These are phyloP conservation scores for Poeciliopsis gracilis DNA, from an alignment of 2,797 vertebrate genomes.

Conservation along the genomic window DNA sequence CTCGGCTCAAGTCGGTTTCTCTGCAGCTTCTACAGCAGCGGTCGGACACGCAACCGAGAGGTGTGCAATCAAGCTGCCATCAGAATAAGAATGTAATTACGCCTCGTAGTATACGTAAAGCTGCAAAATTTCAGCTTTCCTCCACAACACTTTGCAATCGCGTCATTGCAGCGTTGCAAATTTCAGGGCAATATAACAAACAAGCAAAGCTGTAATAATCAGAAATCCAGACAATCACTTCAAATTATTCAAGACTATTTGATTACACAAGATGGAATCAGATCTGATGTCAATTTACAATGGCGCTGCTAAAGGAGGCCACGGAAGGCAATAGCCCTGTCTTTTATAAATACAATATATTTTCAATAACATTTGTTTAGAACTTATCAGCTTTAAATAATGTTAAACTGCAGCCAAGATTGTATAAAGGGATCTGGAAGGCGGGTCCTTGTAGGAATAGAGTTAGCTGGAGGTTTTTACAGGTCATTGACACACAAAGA, in stretches of 20 bases:
- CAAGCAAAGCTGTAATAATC: constrained; percentile 19
- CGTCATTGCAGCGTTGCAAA: constrained; percentile 17
- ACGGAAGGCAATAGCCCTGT: background rate
- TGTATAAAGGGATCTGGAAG: background rate
- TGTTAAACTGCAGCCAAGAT: background rate
- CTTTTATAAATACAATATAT: background rate
- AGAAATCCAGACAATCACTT: constrained; percentile 30
- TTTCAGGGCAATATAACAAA: constrained; percentile 32
- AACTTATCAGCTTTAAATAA: background rate
- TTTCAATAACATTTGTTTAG: background rate
- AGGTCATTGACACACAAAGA: background rate
- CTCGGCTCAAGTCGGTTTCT: constrained; percentile 75
- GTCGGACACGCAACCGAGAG: constrained; percentile 80
- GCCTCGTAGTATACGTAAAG: constrained; percentile 51
- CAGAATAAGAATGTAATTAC: constrained; percentile 72
- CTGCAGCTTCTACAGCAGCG: constrained; percentile 78
- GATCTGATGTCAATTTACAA: constrained; percentile 2
- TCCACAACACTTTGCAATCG: constrained; percentile 13
- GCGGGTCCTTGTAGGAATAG: no score
- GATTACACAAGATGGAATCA: constrained; percentile 16
- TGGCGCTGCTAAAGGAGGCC: background rate
- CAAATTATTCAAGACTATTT: constrained; percentile 23
- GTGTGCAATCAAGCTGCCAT: constrained; percentile 73
- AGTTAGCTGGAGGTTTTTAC: background rate
- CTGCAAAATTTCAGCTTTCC: constrained; percentile 35